Percentiles rank a stretch among this genome's conserved stretches.
Conservation (phyloP, 2,888 invertebrate species). For the Eupithecia tripunctaria region DNA sequence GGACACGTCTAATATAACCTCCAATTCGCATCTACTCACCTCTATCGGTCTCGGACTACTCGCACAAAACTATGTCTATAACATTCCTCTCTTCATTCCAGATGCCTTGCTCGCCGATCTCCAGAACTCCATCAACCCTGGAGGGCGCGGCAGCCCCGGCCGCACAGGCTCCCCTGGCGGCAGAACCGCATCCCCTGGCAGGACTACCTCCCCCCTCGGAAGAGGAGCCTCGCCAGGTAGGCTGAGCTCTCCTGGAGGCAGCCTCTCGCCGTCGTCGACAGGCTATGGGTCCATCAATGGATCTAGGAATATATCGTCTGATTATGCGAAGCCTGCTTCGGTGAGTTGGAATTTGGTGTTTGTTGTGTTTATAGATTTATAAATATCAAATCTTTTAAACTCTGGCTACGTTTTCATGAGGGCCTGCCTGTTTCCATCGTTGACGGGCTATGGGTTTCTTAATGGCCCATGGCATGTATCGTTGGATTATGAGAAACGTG, state of each 20-base stretch:
- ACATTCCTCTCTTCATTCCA: constrained; percentile 77
- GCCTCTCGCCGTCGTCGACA: constrained; percentile 83
- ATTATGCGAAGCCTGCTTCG: constrained; percentile 85
- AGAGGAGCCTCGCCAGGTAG: constrained; percentile 82
- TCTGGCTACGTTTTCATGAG: constrained; percentile 73
- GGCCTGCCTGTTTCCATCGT: constrained; percentile 80
- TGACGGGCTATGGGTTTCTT: constrained; percentile 91
- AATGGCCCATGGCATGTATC: constrained; percentile 86
- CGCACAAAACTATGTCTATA: not conserved
- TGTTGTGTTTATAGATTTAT: not conserved
- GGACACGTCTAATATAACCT: not conserved
- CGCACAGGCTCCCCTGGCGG: constrained; percentile 82
- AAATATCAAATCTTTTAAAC: not conserved
- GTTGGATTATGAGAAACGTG: constrained; percentile 77
- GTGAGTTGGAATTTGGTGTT: constrained; percentile 74
- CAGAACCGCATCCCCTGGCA: constrained; percentile 44
- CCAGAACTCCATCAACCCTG: constrained; percentile 93
- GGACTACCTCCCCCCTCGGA: constrained; percentile 56
- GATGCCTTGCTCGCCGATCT: constrained; percentile 98
- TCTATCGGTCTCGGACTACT: not conserved
- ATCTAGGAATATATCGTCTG: constrained; percentile 79
- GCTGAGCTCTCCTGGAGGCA: constrained; percentile 75
- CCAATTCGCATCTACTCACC: not conserved
- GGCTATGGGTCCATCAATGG: constrained; percentile 93
- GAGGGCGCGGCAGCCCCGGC: constrained; percentile 80